Base-by-base conservation (phyloP, 1,140 invertebrate genomes). In the Semibalanus balanoides region DNA sequence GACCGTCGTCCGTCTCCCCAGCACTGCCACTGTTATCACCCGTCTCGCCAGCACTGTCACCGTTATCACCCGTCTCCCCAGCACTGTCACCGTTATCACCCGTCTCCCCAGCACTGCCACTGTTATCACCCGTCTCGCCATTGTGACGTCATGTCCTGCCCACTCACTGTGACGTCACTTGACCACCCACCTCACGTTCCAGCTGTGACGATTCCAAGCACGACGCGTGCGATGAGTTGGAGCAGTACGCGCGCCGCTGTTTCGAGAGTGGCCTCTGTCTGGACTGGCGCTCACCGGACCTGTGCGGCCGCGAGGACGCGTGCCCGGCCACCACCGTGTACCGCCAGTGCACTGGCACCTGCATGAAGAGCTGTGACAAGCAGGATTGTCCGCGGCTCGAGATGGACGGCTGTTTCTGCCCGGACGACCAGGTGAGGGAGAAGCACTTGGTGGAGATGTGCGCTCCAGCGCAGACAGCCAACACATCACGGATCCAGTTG, bases 351-450 rank as follows among this genome's bases (percentile, higher is more conserved):
- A 22, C 51, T 19, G 51, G 51, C 51, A 64, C 51, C 51, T 64
- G 51, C 22, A 7, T 64, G 7, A 64, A 25, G 51, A 64, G 51
- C 51, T 64, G 83, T 83, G 30, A 84, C 84, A 17, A 82, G 83
- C 11, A 78, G 14, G 83, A 84, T 74, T 92, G 90, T 77, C 78
- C 81, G 3, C 82, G 82, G 51, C 83, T 82, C 75, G 83, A 83
- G 11, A 85, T 85, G 31, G 93, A 95, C 81, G 93, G 93, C 11
- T 96, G 93, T 83, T 92, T 91, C 86, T 96, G 93, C 85, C 90
- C 91, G 1, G 81, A 86, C 72, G 88, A 88, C 74, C 86, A 89
- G 81, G 88, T 92, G 43, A 80, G 83, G 72, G 31, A 79, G 69
- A 76, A 71, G 74, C 78, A 75, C 29, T n/a, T n/a, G n/a, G n/a